Evolutionary conservation across 2,797 vertebrate genomes (phyloP).

Genomic region (Falco novaeseelandiae): DNA sequence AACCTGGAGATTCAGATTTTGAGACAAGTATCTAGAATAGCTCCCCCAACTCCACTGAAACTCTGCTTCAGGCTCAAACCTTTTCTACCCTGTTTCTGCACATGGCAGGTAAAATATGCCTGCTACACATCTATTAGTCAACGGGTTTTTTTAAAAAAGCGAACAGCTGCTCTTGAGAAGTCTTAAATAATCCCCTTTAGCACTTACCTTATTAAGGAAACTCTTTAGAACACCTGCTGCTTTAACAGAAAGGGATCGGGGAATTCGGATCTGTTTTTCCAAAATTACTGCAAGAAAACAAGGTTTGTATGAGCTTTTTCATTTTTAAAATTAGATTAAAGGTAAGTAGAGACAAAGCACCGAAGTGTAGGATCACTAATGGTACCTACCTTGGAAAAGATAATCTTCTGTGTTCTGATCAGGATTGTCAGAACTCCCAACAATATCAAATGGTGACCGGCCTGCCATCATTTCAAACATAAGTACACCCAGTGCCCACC

Average conservation of each 20-base stretch:
- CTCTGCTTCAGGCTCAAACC: neutral
- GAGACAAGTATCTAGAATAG: neutral
- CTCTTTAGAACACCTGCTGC: constrained; percentile 97
- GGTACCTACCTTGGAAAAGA: constrained; percentile 92
- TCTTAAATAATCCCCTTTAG: neutral
- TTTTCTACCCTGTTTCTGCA: neutral
- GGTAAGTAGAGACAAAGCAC: neutral
- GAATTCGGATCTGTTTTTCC: constrained; percentile 98
- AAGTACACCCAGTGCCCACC: constrained; percentile 96
- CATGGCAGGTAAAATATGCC: neutral
- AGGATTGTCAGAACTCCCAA: constrained; percentile 97
- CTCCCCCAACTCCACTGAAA: neutral
- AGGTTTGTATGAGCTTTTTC: neutral
- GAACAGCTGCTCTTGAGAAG: neutral
- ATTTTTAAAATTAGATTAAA: neutral
- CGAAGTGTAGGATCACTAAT: neutral
- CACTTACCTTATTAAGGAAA: constrained; percentile 95
- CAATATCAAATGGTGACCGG: constrained; percentile 96
- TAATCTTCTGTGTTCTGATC: constrained; percentile 99
- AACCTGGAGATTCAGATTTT: neutral
- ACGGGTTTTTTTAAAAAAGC: neutral
- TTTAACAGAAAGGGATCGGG: constrained; percentile 97
- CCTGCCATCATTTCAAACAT: constrained; percentile 99
- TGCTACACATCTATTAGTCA: neutral
- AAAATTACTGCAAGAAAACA: constrained; percentile 87